Conservation (phyloP, 1,140 invertebrate genomes). For the Episyrphus balteatus region DNA sequence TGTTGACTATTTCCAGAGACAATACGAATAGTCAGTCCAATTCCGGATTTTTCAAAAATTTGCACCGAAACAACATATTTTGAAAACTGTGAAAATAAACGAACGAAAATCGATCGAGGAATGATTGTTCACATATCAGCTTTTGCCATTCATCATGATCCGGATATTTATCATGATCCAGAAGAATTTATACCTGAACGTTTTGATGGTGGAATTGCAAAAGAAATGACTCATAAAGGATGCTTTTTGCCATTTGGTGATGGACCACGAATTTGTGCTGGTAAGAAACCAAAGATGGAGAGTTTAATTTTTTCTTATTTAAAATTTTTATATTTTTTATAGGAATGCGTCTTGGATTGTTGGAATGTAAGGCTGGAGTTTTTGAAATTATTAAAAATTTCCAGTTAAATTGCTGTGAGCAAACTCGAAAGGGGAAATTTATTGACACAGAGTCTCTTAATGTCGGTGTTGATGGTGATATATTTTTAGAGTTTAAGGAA, state of each 20-base stretch:
- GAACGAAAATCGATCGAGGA: constrained; percentile 16
- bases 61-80: constrained; percentile 36
- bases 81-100: constrained; percentile 19
- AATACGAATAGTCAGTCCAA: constrained; percentile 16
- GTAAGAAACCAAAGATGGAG: constrained; percentile 13
- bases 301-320: too few species aligned
- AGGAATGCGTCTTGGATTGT: too few species aligned
- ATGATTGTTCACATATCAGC: constrained; percentile 16
- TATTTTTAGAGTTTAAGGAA: too few species aligned
- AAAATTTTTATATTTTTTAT: too few species aligned
- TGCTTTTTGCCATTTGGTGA: constrained; percentile 47
- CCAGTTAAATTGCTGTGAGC: too few species aligned
- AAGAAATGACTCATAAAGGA: constrained; percentile 17
- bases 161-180: constrained; percentile 42
- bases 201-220: constrained; percentile 37
- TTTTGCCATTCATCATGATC: constrained; percentile 24
- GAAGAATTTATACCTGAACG: constrained; percentile 47
- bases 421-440: too few species aligned
- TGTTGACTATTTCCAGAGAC: constrained; percentile 15
- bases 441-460: too few species aligned
- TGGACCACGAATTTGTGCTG: constrained; percentile 52
- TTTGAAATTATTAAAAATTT: too few species aligned
- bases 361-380: too few species aligned
- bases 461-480: too few species aligned
- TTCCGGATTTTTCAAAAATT: constrained; percentile 18